Evolutionary conservation across 2,888 invertebrate species (phyloP).

Genomic region (Seira sanloemensis): DNA sequence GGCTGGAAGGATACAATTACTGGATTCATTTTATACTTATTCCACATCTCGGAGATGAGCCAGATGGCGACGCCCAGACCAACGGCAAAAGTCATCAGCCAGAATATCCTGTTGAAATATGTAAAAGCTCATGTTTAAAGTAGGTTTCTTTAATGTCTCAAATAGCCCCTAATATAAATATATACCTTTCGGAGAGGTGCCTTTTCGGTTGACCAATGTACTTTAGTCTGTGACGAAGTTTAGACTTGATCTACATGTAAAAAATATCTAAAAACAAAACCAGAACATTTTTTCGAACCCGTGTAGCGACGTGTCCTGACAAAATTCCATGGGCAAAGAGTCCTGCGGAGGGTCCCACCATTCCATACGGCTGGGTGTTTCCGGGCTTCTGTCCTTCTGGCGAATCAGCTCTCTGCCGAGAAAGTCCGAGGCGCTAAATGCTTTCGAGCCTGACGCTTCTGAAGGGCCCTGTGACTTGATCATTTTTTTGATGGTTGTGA

Average conservation of each 20-base stretch:
- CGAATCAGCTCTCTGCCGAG: neutral
- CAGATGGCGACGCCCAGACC: constrained; percentile 55
- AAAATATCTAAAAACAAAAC: neutral
- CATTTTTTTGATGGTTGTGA: constrained; percentile 27
- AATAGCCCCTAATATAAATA: too few relatives aligned
- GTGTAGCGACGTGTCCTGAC: constrained; percentile 56
- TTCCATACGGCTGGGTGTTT: neutral
- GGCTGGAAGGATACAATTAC: constrained; percentile 88
- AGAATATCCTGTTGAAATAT: constrained; percentile 66
- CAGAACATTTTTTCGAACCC: constrained; percentile 10
- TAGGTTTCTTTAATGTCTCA: too few relatives aligned
- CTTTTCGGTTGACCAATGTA: constrained; percentile 64
- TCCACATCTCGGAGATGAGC: constrained; percentile 67
- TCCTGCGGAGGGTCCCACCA: constrained; percentile 51
- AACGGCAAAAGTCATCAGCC: constrained; percentile 61
- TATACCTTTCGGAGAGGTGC: constrained; percentile 66
- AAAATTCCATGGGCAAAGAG: constrained; percentile 54
- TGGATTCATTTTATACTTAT: constrained; percentile 84
- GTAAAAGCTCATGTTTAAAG: too few relatives aligned
- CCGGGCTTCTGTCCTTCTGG: neutral
- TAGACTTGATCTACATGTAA: too few relatives aligned
- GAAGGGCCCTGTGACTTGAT: neutral
- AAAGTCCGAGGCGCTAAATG: neutral
- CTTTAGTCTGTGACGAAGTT: constrained; percentile 53
- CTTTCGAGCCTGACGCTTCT: neutral